A percentile compares a stretch with the other conserved stretches of the same genome.
phyloP scores from a whole-genome alignment of 2,113 vertebrate genomes.

The Onychostoma macrolepis region DNA sequence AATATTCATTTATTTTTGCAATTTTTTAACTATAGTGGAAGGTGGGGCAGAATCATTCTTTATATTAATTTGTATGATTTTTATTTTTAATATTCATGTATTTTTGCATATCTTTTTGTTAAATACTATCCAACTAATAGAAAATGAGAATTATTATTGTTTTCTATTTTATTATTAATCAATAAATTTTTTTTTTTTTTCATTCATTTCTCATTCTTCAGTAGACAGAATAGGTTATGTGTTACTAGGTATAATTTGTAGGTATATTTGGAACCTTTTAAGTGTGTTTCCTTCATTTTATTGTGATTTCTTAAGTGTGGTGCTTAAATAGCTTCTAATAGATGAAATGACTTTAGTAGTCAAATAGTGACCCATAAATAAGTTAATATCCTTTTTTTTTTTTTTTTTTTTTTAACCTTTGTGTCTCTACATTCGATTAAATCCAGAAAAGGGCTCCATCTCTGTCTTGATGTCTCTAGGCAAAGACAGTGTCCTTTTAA shows the following conservation, averaged over 20 bases:
- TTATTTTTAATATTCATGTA: background rate
- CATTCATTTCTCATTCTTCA: too few species aligned
- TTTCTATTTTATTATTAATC: background rate
- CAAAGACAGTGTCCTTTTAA: background rate
- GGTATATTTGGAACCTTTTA: background rate
- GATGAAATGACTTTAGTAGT: background rate
- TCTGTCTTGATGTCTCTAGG: background rate
- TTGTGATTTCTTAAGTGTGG: background rate
- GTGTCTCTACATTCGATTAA: background rate
- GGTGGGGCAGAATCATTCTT: background rate
- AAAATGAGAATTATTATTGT: background rate
- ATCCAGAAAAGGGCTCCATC: background rate
- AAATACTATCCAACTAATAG: background rate
- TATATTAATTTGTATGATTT: background rate
- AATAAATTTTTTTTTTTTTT: background rate
- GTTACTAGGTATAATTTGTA: too few species aligned
- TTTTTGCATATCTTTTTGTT: background rate
- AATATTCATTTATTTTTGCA: background rate
- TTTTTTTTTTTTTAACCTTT: background rate
- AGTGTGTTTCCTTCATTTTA: background rate
- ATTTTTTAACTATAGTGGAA: background rate
- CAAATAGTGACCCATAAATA: background rate
- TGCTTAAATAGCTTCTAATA: background rate
- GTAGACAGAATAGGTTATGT: too few species aligned
- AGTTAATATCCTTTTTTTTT: background rate